These are phyloP conservation scores for Chloroceryle amazona DNA, from an alignment of 2,797 vertebrate genomes.

Conservation along the genomic window DNA sequence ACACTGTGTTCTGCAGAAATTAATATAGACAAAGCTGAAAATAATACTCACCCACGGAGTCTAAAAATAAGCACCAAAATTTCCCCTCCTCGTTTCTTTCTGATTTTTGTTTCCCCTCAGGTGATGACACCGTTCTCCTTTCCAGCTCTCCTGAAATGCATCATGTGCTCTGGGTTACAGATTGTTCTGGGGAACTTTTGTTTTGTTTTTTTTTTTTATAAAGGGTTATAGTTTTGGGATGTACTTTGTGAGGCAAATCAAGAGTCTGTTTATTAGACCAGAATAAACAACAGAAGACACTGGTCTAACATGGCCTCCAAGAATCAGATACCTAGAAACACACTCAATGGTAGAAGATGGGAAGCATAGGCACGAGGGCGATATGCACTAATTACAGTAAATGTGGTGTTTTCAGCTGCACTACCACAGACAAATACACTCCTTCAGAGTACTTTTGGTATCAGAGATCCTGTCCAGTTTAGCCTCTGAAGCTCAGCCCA, in stretches of 20 bases:
- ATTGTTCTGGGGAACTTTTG: background rate
- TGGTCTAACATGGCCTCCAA: background rate
- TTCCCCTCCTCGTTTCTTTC: constrained; percentile 70
- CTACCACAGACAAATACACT: background rate
- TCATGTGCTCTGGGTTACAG: constrained; percentile 12
- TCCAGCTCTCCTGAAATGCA: constrained; percentile 48
- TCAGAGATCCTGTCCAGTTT: constrained; percentile 12
- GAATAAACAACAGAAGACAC: background rate
- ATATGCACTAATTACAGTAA: background rate
- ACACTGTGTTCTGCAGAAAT: constrained; percentile 54
- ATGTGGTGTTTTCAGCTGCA: constrained; percentile 21
- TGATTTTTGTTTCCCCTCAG: constrained; percentile 66
- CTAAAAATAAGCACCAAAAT: constrained; percentile 75
- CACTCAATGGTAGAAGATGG: background rate
- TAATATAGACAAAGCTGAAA: constrained; percentile 60
- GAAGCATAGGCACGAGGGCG: background rate
- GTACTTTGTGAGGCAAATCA: background rate
- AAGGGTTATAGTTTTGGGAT: background rate
- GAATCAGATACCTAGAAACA: constrained; percentile 1
- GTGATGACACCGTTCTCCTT: constrained; percentile 59
- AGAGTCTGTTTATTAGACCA: background rate
- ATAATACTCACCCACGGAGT: constrained; percentile 67
- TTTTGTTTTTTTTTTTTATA: background rate
- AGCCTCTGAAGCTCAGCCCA: constrained; percentile 18
- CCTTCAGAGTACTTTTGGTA: constrained; percentile 4